Base-by-base conservation (phyloP, 2,888 invertebrate species). In the Morpho achilles region DNA sequence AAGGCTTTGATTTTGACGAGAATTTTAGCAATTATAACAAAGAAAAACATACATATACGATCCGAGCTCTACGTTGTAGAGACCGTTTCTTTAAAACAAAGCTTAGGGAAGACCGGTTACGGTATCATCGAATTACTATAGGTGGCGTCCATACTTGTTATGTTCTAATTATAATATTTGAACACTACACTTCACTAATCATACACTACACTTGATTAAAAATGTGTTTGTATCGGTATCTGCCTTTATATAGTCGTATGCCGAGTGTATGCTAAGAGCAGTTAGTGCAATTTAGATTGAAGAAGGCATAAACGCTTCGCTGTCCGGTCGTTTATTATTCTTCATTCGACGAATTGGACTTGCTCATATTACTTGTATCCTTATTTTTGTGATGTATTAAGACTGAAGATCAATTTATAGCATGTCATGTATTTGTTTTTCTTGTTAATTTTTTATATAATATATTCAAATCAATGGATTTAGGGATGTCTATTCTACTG, bases 221-320 rank as follows among this genome's bases (percentile, higher is more conserved):
- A n/a, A 16, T 32, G 7, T 7, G 43, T 8, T 52, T 50, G 53
- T 43, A 60, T 61, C 43, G 42, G 46, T 48, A 58, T 60, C 49
- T 44, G 51, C n/a, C 44, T 60, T 58, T 62, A 60, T 58, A 49
- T 50, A 32, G 5, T 23, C 22, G 39, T 22, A 49, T 47, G 50
- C 50, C 52, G 58, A 66, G 68, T 56, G 53, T 61, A 59, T 62
- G 58, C 59, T 53, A 16, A 8, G 54, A 68, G 71, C 70, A 71
- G 78, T 82, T 75, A 76, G 80, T 61, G 76, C 82, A 77, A 75
- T 70, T 73, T 76, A 80, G 71, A 79, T 71, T 84, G 84, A 82
- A 69, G 66, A 67, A 64, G 63, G 65, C 67, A 68, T 72, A 75
- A 73, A 78, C 73, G 77, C 69, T 71, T 67, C 63, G 68, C 68